A percentile compares a stretch with the other conserved stretches of the same genome.
These are phyloP conservation scores for Chalcosyrphus nemorum DNA, from an alignment of 2,888 invertebrate species.

Conservation along the genomic window DNA sequence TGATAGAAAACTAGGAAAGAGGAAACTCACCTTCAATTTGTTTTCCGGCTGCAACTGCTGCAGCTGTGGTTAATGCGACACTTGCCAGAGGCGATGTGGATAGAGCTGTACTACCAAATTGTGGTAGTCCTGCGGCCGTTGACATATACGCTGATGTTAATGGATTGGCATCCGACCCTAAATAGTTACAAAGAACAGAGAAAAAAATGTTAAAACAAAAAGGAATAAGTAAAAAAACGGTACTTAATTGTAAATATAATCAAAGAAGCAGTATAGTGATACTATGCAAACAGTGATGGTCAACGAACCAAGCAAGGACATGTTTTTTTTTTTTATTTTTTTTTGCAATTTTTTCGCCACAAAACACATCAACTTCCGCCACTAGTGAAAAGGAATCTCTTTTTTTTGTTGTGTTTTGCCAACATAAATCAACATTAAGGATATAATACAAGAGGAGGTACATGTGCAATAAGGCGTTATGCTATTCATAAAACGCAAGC, in stretches of 20 bases:
- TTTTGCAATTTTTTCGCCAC: too few relatives aligned
- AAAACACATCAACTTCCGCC: conserved; percentile 54
- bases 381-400: conserved; percentile 13
- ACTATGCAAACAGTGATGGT: conserved; percentile 50
- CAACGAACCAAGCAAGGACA: conserved; percentile 51
- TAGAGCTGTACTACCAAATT: conserved; percentile 85
- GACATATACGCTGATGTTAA: conserved; percentile 86
- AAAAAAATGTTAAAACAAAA: conserved; percentile 21
- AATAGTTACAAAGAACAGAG: conserved; percentile 43
- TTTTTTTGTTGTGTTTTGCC: conserved; percentile 25
- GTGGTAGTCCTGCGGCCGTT: conserved; percentile 82
- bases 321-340: too few relatives aligned
- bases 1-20: conserved; percentile 41
- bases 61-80: conserved; percentile 88
- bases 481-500: conserved; percentile 34
- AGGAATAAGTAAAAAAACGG: conserved; percentile 28
- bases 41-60: conserved; percentile 92
- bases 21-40: conserved; percentile 91
- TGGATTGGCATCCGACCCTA: conserved; percentile 83
- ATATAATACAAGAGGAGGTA: neutral
- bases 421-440: conserved; percentile 43
- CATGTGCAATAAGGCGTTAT: conserved; percentile 15
- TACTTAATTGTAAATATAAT: neutral
- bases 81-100: conserved; percentile 85
- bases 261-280: neutral